Percentiles rank a stretch among this genome's conserved stretches.
These are phyloP conservation scores for Bombus fervidus DNA, from an alignment of 1,140 invertebrate genomes.

Conservation along the genomic window DNA sequence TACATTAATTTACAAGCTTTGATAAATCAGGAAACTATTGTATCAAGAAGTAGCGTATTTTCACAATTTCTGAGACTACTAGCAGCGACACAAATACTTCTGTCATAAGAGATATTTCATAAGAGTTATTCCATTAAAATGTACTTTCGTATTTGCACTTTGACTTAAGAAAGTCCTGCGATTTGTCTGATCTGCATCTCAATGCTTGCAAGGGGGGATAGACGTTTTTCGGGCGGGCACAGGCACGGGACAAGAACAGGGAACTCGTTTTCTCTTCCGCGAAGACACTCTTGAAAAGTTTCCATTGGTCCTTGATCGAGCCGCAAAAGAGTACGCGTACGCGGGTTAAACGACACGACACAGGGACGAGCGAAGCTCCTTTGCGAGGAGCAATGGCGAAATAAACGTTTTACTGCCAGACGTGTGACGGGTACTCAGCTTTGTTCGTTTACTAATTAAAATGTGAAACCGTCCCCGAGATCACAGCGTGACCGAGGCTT, in stretches of 20 bases:
- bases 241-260: not conserved
- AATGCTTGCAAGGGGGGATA: not conserved
- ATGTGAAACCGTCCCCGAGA: slow-evolving; percentile 43
- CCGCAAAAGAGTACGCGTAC: slow-evolving; percentile 33
- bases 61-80: no score
- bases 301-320: slow-evolving; percentile 72
- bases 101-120: no score
- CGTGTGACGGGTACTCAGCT: slow-evolving; percentile 45
- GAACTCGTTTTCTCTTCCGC: slow-evolving; percentile 65
- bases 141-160: no score
- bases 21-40: no score
- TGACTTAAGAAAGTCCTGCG: not conserved
- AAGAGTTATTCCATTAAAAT: no score
- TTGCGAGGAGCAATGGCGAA: slow-evolving; percentile 46
- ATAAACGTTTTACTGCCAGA: slow-evolving; percentile 40
- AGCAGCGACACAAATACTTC: no score
- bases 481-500: slow-evolving; percentile 17
- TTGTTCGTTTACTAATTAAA: slow-evolving; percentile 59
- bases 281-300: slow-evolving; percentile 55
- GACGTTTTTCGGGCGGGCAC: not conserved
- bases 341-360: slow-evolving; percentile 66
- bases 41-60: no score
- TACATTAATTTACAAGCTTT: no score
- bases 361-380: slow-evolving; percentile 57
- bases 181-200: not conserved